Base-by-base conservation (phyloP, 1,140 invertebrate genomes). In the Belonocnema kinseyi region DNA sequence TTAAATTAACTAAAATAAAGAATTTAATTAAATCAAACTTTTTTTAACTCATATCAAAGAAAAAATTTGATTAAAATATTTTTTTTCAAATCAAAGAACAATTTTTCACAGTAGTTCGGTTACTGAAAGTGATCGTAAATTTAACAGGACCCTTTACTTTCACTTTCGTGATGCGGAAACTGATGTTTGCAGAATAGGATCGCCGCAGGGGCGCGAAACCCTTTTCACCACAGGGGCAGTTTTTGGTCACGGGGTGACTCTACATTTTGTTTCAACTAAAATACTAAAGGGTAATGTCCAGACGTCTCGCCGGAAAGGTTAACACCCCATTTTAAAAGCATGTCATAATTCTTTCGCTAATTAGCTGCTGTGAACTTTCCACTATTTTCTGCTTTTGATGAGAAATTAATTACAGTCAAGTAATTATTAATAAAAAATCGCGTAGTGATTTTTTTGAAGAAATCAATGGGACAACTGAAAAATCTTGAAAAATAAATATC, bases 311-410 rank as follows among this genome's bases (percentile, higher is more conserved):
- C 40, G 0, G 26, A 66, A 66, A 66, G 26, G 58, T 66, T 66
- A 66, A 66, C 58, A 66, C 58, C 58, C 26, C 16, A 40, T 66
- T 66, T 26, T 66, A 33, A 21, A 66, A 66, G 58, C 21, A 21
- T 66, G 58, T 40, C 58, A 66, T 66, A 66, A 66, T 66, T 66
- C 58, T 66, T 66, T 33, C 4, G 26, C 26, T 33, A 33, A 33
- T 33, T 33, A 4, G 26, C 26, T 33, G 2, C 26, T 33, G 26
- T 33, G 26, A 33, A 33, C 26, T 33, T 33, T 33, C 26, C 16
- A 33, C 26, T 40, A 33, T 33, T 66, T 66, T 66, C 58, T 14
- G 21, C 58, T 16, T 21, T 66, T 13, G n/a, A 66, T 14, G 19
- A 66, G 26, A 66, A 26, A 66, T 14, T 16, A 40, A 40, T 21